Base-by-base conservation (phyloP, 1,140 invertebrate species). In the Euura lappo region DNA sequence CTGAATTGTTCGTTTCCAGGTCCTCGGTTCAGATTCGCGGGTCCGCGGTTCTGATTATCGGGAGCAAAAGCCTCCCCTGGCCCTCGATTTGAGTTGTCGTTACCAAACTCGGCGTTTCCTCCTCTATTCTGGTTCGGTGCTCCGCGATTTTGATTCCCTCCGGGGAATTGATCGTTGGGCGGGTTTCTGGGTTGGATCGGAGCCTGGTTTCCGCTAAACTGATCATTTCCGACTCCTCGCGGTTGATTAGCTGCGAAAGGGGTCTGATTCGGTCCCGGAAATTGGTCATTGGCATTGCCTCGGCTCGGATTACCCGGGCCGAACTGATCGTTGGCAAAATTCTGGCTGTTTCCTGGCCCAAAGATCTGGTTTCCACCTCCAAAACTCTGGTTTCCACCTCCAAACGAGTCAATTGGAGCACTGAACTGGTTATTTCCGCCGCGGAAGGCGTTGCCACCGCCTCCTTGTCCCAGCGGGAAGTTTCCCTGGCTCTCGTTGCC, bases 41-140 rank as follows among this genome's bases (percentile, higher is more conserved):
- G 71, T 51, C 70, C 51, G 44, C 66, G 75, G 44, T 69, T 60
- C 67, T 75, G 47, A 13, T 72, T 74, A 64, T 74, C 69, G 43
- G 67, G 69, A 78, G 72, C 74, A 13, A 78, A 67, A 44, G 73
- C 51, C 74, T 80, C 69, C 45, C 75, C 42, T 76, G 78, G 70
- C 2, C 77, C 71, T 74, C 82, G 79, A n/a, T 78, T 82, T 77
- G 80, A 80, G 67, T 80, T 81, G 7, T 76, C 77, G 28, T 82
- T 72, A 70, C 81, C 79, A 6, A 73, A 75, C 69, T 84, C 79
- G 11, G 4, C 67, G 46, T 77, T 82, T 64, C 75, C 76, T 44
- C 79, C 74, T 44, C 81, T 77, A 68, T 79, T 82, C 46, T 74
- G 76, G 75, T 78, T 80, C 46, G 70, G 67, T 71, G 45, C 69